Conservation (phyloP, 1,140 invertebrate genomes). For the Cataglyphis hispanica region DNA sequence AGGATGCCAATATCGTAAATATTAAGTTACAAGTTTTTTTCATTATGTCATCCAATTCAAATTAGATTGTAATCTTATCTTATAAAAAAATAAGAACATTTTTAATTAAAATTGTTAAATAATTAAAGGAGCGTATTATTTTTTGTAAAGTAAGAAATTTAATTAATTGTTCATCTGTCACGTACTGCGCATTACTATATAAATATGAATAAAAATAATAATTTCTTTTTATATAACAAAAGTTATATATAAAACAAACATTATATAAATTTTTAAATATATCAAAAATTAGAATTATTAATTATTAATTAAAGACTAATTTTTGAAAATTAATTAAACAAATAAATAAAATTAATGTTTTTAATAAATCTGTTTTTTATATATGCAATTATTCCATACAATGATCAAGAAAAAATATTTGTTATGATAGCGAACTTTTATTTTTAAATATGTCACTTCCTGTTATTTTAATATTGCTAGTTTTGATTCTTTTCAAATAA, state of each 20-base stretch:
- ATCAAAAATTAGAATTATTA: background rate
- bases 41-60: slow-evolving; percentile 23
- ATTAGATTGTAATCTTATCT: slow-evolving; percentile 17
- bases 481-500: slow-evolving; percentile 9
- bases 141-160: background rate
- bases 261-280: background rate
- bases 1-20: slow-evolving; percentile 6
- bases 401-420: background rate
- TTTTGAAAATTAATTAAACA: slow-evolving; percentile 5
- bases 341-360: background rate
- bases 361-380: background rate
- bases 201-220: background rate
- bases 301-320: background rate
- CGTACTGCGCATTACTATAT: background rate
- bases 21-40: slow-evolving; percentile 40
- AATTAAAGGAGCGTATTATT: background rate
- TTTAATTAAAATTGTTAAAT: slow-evolving; percentile 31
- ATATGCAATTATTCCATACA: background rate
- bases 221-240: background rate
- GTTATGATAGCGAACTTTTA: background rate
- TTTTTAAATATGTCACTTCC: background rate
- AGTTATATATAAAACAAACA: background rate
- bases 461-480: background rate
- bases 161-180: background rate
- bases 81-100: background rate